Conservation (phyloP, 2,888 invertebrate genomes). For the Chrysolina oricalcia region DNA sequence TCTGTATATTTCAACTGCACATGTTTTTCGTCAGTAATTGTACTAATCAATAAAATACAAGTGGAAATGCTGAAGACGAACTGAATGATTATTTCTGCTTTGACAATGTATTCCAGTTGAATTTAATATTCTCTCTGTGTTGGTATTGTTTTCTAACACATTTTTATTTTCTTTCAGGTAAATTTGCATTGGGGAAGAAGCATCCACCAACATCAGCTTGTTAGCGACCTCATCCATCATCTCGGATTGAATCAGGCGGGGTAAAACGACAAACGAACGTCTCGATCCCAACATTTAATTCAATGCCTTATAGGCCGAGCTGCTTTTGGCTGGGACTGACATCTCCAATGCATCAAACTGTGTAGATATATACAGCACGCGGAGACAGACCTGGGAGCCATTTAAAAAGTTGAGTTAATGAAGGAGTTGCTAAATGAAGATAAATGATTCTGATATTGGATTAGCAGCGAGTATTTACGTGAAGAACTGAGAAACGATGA, state of each 20-base stretch:
- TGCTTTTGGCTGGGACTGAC: slow-evolving; percentile 69
- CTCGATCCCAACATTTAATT: slow-evolving; percentile 61
- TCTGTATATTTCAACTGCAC: too few species aligned
- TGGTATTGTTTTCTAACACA: not conserved
- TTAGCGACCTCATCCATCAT: slow-evolving; percentile 63
- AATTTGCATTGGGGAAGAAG: slow-evolving; percentile 60
- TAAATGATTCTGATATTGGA: slow-evolving; percentile 73
- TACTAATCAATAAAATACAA: too few species aligned
- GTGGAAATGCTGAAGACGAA: too few species aligned
- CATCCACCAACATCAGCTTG: not conserved
- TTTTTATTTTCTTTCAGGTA: slow-evolving; percentile 64
- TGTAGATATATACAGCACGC: slow-evolving; percentile 55
- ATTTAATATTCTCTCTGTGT: not conserved
- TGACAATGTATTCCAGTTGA: too few species aligned
- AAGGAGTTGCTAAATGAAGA: slow-evolving; percentile 73
- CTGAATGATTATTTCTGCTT: too few species aligned
- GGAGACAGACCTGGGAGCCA: slow-evolving; percentile 67
- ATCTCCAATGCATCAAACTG: slow-evolving; percentile 67
- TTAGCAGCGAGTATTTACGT: slow-evolving; percentile 69
- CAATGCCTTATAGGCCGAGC: slow-evolving; percentile 61
- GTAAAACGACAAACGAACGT: slow-evolving; percentile 50
- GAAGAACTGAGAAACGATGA: slow-evolving; percentile 63
- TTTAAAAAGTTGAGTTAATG: slow-evolving; percentile 72
- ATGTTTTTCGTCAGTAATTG: too few species aligned
- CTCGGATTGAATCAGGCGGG: slow-evolving; percentile 54